Base-by-base conservation (phyloP, 2,888 invertebrate species). In the Caradrina kadenii region DNA sequence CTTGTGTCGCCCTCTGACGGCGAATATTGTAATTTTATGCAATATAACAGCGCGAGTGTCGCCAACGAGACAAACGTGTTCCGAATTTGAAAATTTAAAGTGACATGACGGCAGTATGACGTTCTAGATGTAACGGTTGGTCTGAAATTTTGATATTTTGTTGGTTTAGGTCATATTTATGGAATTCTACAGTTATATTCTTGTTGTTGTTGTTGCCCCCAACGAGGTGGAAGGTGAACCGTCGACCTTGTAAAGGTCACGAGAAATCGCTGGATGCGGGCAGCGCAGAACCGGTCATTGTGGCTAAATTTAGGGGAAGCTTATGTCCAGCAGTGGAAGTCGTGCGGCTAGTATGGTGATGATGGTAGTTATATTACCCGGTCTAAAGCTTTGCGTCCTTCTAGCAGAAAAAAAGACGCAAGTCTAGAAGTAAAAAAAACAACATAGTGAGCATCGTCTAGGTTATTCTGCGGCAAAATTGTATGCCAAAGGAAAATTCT, bases 11-110 rank as follows among this genome's bases (percentile, higher is more conserved):
- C 81, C 86, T 80, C 83, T 76, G 68, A 26, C 31, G 61, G 54
- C 42, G 56, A 69, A 69, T 91, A 95, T 94, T 90, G 92, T 93
- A 92, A 94, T 94, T 93, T 94, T 94, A 94, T 94, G 93, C 94
- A 91, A 90, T 89, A 91, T 88, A 86, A 81, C 81, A 82, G 82
- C 79, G 79, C 85, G 88, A 84, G 88, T 90, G 90, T 82, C 83
- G 87, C 85, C 86, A 89, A 91, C 88, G 89, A 86, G 89, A 83
- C 81, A 89, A 88, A 93, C 93, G 92, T 92, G 94, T 88, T 84
- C 82, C 81, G 92, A 92, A 94, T 94, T 90, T 82, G 83, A 88
- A 88, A 87, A 87, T 91, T 93, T 89, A 90, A 90, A 93, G 86
- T 84, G 87, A 86, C 81, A 84, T 79, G 82, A 73, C 45, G 66